phyloP scores from a whole-genome alignment of 2,888 invertebrate genomes.

The Drosophila mulleri region DNA sequence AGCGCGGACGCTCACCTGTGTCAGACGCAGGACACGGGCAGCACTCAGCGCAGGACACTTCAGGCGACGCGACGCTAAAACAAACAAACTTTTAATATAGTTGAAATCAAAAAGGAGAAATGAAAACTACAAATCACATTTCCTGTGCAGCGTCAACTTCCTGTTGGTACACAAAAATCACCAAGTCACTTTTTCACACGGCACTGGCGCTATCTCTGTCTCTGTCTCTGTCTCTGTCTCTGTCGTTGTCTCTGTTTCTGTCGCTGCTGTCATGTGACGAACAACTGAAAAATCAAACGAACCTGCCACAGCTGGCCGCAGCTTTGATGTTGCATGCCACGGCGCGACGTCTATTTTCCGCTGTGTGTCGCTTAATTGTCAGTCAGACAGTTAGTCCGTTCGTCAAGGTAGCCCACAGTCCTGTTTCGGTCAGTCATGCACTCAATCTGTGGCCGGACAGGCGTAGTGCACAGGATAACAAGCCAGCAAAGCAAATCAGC shows the following conservation, averaged over 20 bases:
- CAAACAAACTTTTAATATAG: slow-evolving; percentile 64
- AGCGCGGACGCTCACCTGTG: slow-evolving; percentile 39
- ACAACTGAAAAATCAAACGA: slow-evolving; percentile 65
- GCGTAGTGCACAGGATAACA: slow-evolving; percentile 51
- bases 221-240: slow-evolving; percentile 12
- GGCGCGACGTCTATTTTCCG: slow-evolving; percentile 82
- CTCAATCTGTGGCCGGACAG: slow-evolving; percentile 68
- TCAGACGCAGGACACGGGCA: slow-evolving; percentile 12
- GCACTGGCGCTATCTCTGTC: slow-evolving; percentile 40
- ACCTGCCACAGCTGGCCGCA: slow-evolving; percentile 57
- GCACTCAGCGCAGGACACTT: slow-evolving; percentile 41
- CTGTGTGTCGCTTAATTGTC: slow-evolving; percentile 80
- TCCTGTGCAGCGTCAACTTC: slow-evolving; percentile 75
- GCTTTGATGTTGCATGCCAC: slow-evolving; percentile 79
- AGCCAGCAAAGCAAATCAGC: slow-evolving; percentile 10
- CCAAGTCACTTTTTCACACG: slow-evolving; percentile 82
- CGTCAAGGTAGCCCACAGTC: slow-evolving; percentile 45
- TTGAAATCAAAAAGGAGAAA: slow-evolving; percentile 27
- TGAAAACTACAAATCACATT: slow-evolving; percentile 79
- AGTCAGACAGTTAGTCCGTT: slow-evolving; percentile 47
- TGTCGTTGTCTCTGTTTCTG: slow-evolving; percentile 19
- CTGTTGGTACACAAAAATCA: slow-evolving; percentile 72
- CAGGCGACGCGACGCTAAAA: slow-evolving; percentile 30
- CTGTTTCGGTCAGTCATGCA: slow-evolving; percentile 73
- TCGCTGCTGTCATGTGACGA: slow-evolving; percentile 51